Conservation (phyloP, 2,113 vertebrate genomes). For the Odobenus rosmarus region DNA sequence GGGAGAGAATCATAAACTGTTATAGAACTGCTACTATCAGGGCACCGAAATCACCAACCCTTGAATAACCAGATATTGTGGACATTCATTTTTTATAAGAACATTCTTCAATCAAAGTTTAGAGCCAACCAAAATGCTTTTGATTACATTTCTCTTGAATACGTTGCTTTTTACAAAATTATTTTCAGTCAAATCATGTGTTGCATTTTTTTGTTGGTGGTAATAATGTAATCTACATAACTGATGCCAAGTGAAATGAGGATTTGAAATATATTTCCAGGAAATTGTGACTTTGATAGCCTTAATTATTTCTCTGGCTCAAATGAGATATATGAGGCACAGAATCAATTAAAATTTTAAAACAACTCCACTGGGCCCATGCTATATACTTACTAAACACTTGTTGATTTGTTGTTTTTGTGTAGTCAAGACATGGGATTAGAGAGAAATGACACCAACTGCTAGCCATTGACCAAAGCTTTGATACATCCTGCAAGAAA, state of each 20-base stretch:
- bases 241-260: neutral
- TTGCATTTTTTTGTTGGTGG: neutral
- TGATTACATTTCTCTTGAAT: neutral
- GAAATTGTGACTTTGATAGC: neutral
- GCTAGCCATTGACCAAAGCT: constrained; percentile 35
- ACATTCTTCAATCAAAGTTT: neutral
- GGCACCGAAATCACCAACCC: neutral
- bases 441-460: neutral
- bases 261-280: neutral
- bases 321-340: neutral
- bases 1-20: neutral
- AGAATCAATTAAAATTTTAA: constrained; percentile 6
- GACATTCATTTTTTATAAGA: neutral
- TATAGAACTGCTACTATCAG: neutral
- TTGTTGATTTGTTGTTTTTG: constrained; percentile 60
- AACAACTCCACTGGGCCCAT: neutral
- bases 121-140: neutral
- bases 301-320: neutral
- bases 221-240: neutral
- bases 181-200: neutral
- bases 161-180: neutral
- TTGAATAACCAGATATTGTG: neutral
- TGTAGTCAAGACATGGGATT: neutral
- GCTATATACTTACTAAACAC: constrained; percentile 25
- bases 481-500: neutral